These are phyloP conservation scores for Papilio xuthus DNA, from an alignment of 1,140 invertebrate species.

Conservation along the genomic window DNA sequence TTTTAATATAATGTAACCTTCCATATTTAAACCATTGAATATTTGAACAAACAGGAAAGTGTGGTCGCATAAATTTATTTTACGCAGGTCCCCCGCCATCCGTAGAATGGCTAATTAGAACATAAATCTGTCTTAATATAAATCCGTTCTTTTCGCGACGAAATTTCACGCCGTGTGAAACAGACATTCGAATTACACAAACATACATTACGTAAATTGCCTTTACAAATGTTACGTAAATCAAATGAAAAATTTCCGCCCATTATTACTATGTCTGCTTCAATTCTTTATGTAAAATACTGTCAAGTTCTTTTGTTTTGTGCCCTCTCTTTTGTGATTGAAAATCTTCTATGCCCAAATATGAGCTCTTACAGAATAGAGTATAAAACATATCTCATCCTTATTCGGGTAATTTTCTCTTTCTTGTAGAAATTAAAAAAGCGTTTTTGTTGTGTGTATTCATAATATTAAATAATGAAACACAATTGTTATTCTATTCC, in stretches of 20 bases:
- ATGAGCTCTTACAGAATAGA: too few relatives aligned
- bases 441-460: too few relatives aligned
- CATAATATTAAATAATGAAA: neutral
- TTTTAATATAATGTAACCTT: conserved; percentile 35
- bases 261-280: neutral
- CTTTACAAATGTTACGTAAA: conserved; percentile 17
- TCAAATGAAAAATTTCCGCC: neutral
- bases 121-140: conserved; percentile 70
- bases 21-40: conserved; percentile 59
- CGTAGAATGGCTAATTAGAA: conserved; percentile 63
- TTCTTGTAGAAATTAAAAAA: too few relatives aligned
- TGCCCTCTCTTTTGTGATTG: neutral
- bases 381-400: too few relatives aligned
- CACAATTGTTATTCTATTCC: neutral
- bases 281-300: neutral
- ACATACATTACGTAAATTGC: conserved; percentile 25
- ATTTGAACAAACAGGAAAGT: conserved; percentile 54
- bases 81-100: conserved; percentile 54
- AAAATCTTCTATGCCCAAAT: neutral
- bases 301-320: neutral
- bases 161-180: conserved; percentile 44
- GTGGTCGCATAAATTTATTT: conserved; percentile 66
- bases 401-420: too few relatives aligned
- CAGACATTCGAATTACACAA: conserved; percentile 30
- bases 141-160: conserved; percentile 58